Evolutionary conservation across 1,140 invertebrate species (phyloP), one percentile per base, ranked within the genome.

Genomic region (Hycleus cichorii): DNA sequence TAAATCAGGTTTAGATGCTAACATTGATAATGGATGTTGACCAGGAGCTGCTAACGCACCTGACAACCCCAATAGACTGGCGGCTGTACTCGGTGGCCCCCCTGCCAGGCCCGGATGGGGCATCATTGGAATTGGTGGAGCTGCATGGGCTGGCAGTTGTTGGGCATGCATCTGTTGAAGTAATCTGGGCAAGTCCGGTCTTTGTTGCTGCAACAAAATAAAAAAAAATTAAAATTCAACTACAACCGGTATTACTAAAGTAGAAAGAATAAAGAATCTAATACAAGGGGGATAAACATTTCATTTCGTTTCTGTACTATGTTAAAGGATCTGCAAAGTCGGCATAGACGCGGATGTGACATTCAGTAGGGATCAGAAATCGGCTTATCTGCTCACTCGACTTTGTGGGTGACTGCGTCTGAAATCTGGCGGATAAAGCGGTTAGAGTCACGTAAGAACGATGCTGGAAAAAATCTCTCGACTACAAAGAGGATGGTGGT

Each of bases 91-190:
- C 7, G 85, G 85, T 3, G 85, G 79, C 18, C 83, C 76, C 25
- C 83, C 83, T 6, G 85, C 88, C 26, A 85, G 72, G 42, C 83
- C 81, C 8, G 87, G 88, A 73, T 90, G 89, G 25, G 88, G 87
- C 68, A 84, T 76, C 79, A 86, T 84, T 9, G 83, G 83, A 11
- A 86, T 78, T 58, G 86, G 79, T 68, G 92, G 90, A 5, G 80
- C 80, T 3, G 88, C 85, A 63, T 88, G 85, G 2, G 78, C 76
- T 18, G 90, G 90, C 59, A 94, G 69, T 74, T 93, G 89, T 70
- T 91, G 86, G 5, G 91, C 90, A 69, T 95, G 91, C 90, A 95
- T 93, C 77, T 94, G 91, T 75, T 93, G 90, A 72, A 89, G 72
- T 63, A 89, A 68, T 71, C 87, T 79, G 1, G 86, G 87, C 49